These are phyloP conservation scores for Rhysida immarginata DNA, from an alignment of 1,140 invertebrate genomes.

Conservation along the genomic window DNA sequence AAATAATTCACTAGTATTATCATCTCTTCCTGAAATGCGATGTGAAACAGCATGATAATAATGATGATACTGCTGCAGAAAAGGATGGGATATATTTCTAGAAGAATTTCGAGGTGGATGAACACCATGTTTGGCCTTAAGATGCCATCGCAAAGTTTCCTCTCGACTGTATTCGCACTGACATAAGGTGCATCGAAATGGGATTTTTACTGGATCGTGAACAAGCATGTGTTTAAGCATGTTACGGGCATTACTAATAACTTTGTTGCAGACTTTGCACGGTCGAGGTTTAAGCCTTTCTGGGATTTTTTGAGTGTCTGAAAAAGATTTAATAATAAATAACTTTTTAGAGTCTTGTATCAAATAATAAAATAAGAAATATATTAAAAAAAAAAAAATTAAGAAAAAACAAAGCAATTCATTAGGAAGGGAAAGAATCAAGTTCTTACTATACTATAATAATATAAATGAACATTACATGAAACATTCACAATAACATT, in stretches of 20 bases:
- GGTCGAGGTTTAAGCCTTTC: constrained; percentile 17
- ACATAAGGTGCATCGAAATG: constrained; percentile 2
- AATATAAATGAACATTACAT: too few relatives aligned
- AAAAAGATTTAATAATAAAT: neutral
- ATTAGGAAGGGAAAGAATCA: too few relatives aligned
- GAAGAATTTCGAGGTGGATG: neutral
- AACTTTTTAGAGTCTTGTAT: neutral
- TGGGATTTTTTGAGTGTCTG: neutral
- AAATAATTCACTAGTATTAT: too few relatives aligned
- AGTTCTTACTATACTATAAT: too few relatives aligned
- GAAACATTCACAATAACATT: too few relatives aligned
- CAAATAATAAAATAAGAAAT: neutral
- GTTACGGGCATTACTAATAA: constrained; percentile 31
- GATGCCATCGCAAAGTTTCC: constrained; percentile 5
- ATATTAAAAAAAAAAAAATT: neutral
- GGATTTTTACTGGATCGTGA: constrained; percentile 1
- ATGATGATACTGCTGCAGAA: too few relatives aligned
- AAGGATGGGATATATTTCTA: too few relatives aligned
- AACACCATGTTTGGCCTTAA: constrained; percentile 5
- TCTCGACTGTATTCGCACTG: constrained; percentile 5
- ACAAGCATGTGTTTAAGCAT: constrained; percentile 28
- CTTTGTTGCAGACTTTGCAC: constrained; percentile 30
- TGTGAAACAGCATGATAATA: too few relatives aligned
- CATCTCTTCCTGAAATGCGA: too few relatives aligned
- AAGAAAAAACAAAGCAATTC: too few relatives aligned